Evolutionary conservation across 2,797 vertebrate species (phyloP).

Genomic region (Mycteria americana): DNA sequence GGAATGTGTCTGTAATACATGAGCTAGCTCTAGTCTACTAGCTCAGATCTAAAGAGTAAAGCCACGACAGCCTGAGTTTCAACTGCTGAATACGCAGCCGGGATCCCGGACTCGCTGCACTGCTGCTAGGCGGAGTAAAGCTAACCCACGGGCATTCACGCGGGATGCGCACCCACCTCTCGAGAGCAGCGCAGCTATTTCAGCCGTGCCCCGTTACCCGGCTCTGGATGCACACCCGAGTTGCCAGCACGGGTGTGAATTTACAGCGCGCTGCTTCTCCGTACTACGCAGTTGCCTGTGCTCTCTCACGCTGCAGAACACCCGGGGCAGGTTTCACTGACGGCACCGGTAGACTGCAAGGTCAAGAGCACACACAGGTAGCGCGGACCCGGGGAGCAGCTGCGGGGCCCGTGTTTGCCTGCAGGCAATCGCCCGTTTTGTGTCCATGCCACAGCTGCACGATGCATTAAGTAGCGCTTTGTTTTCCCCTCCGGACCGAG

Average conservation of each 20-base stretch:
- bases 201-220: not conserved
- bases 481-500: not conserved
- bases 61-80: not conserved
- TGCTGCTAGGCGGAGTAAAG: not conserved
- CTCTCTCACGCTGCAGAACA: no score
- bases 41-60: not conserved
- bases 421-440: not conserved
- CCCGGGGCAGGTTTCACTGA: not conserved
- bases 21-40: not conserved
- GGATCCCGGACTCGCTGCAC: not conserved
- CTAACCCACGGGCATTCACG: not conserved
- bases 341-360: accelerated
- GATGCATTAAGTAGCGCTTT: not conserved
- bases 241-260: no score
- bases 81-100: not conserved
- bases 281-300: accelerated
- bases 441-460: not conserved
- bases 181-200: not conserved
- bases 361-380: not conserved
- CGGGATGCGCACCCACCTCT: not conserved
- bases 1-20: not conserved
- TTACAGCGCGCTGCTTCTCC: accelerated
- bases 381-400: not conserved
- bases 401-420: not conserved
- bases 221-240: not conserved